These are phyloP conservation scores for Etheostoma spectabile DNA, from an alignment of 2,113 vertebrate species.

Conservation along the genomic window DNA sequence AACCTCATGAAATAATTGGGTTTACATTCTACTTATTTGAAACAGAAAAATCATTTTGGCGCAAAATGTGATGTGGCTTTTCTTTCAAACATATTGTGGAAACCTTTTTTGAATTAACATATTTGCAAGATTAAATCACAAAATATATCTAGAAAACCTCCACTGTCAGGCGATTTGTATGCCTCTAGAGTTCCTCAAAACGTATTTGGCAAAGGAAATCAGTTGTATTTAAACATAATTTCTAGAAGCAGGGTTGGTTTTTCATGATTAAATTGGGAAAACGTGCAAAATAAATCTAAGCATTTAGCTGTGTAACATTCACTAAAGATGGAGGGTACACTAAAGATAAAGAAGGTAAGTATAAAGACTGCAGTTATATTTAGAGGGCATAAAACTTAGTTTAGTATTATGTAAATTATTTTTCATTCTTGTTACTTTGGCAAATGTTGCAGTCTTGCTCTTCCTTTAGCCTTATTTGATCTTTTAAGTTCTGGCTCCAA, in stretches of 20 bases:
- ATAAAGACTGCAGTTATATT: neutral
- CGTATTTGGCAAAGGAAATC: neutral
- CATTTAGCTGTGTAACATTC: neutral
- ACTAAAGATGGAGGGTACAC: neutral
- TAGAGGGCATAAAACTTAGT: neutral
- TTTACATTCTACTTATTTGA: neutral
- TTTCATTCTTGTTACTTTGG: neutral
- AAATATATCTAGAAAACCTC: neutral
- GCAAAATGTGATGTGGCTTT: neutral
- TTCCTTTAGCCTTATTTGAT: constrained; percentile 35
- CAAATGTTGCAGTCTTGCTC: constrained; percentile 9
- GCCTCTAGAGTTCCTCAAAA: neutral
- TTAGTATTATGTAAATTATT: constrained; percentile 5
- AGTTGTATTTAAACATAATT: neutral
- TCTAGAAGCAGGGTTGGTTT: neutral
- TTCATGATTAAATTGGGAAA: neutral
- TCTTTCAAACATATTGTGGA: neutral
- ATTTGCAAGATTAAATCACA: neutral
- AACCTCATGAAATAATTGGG: neutral
- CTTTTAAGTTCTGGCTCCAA: constrained; percentile 37
- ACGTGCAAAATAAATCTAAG: neutral
- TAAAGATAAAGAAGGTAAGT: neutral
- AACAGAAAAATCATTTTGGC: neutral
- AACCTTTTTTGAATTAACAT: neutral
- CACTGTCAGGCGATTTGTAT: too few relatives aligned